These are phyloP conservation scores for Pseudotriccus pelzelni DNA, from an alignment of 2,797 vertebrate genomes.

Conservation along the genomic window DNA sequence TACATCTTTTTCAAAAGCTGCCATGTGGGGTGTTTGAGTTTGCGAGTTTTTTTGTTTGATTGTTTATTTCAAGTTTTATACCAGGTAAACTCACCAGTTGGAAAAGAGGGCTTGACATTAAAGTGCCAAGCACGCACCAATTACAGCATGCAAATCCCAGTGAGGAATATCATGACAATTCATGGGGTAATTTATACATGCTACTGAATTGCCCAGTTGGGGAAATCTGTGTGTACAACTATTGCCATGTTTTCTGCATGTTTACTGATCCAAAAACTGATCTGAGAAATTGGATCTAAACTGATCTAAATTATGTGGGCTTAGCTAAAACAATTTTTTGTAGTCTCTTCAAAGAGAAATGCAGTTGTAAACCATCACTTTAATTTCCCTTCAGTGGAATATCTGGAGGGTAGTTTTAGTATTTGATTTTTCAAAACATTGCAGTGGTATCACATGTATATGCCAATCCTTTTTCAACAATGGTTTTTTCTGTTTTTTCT, in stretches of 20 bases:
- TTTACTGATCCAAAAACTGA: neutral
- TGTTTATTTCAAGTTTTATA: neutral
- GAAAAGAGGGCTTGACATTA: constrained; percentile 18
- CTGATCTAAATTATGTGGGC: neutral
- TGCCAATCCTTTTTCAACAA: neutral
- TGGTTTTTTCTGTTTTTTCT: neutral
- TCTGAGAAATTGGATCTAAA: neutral
- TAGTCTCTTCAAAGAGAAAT: neutral
- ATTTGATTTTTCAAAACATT: neutral
- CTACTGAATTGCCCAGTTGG: neutral
- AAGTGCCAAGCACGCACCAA: neutral
- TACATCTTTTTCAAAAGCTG: neutral
- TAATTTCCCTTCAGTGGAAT: neutral
- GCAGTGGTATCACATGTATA: neutral
- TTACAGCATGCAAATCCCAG: fast-evolving
- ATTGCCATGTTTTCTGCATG: fast-evolving
- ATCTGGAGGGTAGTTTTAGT: fast-evolving
- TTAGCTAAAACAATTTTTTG: neutral
- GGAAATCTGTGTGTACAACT: neutral
- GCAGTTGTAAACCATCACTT: neutral
- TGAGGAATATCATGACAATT: neutral
- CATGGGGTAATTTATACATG: fast-evolving
- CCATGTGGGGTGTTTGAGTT: fast-evolving
- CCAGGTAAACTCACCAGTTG: neutral
- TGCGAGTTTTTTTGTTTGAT: neutral